These are phyloP conservation scores for Thereva unica DNA, from an alignment of 2,888 invertebrate species.

Conservation along the genomic window DNA sequence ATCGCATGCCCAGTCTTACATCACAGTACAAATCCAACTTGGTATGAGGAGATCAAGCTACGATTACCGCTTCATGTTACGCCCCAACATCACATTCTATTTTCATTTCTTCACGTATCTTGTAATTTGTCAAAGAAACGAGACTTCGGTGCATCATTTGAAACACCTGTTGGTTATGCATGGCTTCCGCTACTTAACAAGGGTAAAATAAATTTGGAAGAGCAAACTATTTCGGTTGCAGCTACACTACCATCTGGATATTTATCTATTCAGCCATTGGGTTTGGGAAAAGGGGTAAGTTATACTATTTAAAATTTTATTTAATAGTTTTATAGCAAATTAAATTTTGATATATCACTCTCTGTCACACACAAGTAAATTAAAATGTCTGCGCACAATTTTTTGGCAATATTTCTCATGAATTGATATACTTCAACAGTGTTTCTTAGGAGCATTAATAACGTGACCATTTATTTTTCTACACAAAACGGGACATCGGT, in stretches of 20 bases:
- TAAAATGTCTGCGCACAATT: no score
- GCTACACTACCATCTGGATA: constrained; percentile 88
- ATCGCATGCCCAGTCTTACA: constrained; percentile 81
- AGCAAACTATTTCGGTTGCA: constrained; percentile 83
- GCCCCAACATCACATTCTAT: constrained; percentile 86
- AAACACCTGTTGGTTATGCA: constrained; percentile 89
- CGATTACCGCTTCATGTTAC: constrained; percentile 84
- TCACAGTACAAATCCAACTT: constrained; percentile 85
- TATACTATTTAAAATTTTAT: constrained; percentile 32
- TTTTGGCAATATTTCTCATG: no score
- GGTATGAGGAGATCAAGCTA: constrained; percentile 94
- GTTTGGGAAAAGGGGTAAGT: constrained; percentile 87
- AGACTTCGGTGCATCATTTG: constrained; percentile 68
- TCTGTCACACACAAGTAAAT: no score
- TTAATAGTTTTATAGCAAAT: background rate
- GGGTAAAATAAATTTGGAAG: constrained; percentile 82
- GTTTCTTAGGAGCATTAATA: no score
- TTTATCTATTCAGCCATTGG: constrained; percentile 84
- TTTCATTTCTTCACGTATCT: constrained; percentile 94
- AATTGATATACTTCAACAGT: no score
- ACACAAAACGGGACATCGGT: no score
- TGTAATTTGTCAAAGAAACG: constrained; percentile 84
- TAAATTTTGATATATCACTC: no score
- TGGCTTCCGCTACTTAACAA: constrained; percentile 88
- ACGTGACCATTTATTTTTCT: no score